Base-by-base conservation (phyloP, 1,140 invertebrate genomes). In the Temnothorax nylanderi region DNA sequence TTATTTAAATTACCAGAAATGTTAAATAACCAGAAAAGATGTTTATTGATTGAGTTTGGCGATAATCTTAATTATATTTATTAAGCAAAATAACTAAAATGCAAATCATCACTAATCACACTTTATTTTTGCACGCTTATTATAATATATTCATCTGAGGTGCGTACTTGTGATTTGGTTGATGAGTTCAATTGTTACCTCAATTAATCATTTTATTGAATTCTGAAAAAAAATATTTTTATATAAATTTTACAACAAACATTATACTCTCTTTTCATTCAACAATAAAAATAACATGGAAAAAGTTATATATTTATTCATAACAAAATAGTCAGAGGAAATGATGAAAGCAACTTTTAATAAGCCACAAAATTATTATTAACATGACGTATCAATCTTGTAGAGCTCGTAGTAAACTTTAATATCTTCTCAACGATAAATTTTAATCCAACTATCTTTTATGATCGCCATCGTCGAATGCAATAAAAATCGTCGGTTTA, bases 381-480 rank as follows among this genome's bases (percentile, higher is more conserved):
- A 49, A 51, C 32, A 5, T 18, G 18, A 78, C 44, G 13, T 51
- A 65, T 67, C 6, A 49, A 51, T 67, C 11, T 13, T 37, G 8
- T 21, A 16, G 16, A 26, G 47, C n/a, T 49, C 26, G 16, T 32
- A 44, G 7, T 13, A 37, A 16, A 26, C 6, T 34, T 21, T 41
- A n/a, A 32, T 72, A 44, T 32, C 11, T 58, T 32, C n/a, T 10
- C 21, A n/a, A 54, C 37, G 41, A 56, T 49, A 49, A 32, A 74
- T 72, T 81, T 60, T 71, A 81, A 72, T 58, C 51, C 18, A 44
- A n/a, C 47, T 56, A 26, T 69, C 21, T 16, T 82, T 82, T 58
- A 74, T 37, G 18, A 82, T 60, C 11, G 26, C 41, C 18, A 26
- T 60, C 41, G 26, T 51, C 7, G 11, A 26, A 62, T 32, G 11